phyloP scores from a whole-genome alignment of 1,140 invertebrate genomes.

The Bombus confusus region DNA sequence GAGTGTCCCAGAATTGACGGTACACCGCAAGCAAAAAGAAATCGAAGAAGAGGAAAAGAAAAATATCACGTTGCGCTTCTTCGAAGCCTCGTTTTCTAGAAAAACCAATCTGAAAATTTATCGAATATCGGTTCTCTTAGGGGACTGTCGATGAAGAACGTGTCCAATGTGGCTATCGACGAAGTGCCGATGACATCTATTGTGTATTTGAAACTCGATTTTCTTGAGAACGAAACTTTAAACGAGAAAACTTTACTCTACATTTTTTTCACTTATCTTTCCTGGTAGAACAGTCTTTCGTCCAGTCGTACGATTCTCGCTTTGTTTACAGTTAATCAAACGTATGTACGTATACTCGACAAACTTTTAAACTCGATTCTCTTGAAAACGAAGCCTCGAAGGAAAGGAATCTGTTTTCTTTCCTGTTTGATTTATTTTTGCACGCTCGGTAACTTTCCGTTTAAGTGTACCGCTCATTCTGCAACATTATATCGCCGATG shows the following conservation, averaged over 20 bases:
- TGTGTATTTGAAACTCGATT: not conserved
- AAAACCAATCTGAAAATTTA: not conserved
- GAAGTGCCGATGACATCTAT: not conserved
- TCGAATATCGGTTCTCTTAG: too few relatives aligned
- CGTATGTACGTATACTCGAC: rapidly evolving
- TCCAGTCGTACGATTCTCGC: too few relatives aligned
- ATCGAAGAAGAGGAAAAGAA: not conserved
- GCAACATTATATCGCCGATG: too few relatives aligned
- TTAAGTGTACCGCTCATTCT: not conserved
- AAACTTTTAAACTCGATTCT: too few relatives aligned
- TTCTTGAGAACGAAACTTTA: not conserved
- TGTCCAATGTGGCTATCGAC: not conserved
- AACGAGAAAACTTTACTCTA: not conserved
- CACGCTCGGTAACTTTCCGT: not conserved
- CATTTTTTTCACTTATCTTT: not conserved
- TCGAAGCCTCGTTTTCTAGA: not conserved
- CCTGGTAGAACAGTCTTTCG: too few relatives aligned
- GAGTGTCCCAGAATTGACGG: not conserved
- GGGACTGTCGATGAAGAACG: not conserved
- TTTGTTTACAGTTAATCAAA: not conserved
- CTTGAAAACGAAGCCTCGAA: too few relatives aligned
- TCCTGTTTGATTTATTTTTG: not conserved
- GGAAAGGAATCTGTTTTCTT: too few relatives aligned
- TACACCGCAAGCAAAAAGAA: not conserved
- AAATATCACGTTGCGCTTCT: not conserved